phyloP scores from a whole-genome alignment of 2,797 vertebrate species.

The Etheostoma perlongum region DNA sequence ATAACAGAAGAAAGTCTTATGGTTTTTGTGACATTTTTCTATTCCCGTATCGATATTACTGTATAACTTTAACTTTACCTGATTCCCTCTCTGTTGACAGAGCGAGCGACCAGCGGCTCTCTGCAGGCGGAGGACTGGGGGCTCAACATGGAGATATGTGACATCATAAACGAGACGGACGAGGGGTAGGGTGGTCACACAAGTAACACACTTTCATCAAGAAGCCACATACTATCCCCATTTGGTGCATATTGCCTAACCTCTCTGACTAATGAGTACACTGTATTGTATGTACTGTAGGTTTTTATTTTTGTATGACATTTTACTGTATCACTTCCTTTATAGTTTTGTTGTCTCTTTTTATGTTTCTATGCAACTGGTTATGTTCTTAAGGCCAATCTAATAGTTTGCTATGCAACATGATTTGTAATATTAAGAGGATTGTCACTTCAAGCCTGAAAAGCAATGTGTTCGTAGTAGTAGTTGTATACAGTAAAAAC shows the following conservation, averaged over 20 bases:
- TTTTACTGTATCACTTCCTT: constrained; percentile 12
- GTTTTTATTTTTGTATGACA: not conserved
- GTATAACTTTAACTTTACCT: not conserved
- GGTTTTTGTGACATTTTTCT: not conserved
- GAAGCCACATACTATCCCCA: not conserved
- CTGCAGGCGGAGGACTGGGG: constrained; percentile 94
- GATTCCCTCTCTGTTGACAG: constrained; percentile 75
- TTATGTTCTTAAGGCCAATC: not conserved
- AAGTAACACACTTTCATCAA: not conserved
- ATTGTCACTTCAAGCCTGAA: not conserved
- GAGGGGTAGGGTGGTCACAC: constrained; percentile 87
- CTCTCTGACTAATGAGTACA: not conserved
- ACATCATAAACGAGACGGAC: constrained; percentile 98
- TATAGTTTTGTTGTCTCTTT: constrained; percentile 3
- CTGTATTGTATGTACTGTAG: not conserved
- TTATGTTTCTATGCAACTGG: not conserved
- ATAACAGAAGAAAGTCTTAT: not conserved
- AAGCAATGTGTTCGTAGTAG: not conserved
- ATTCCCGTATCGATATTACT: not conserved
- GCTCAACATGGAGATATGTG: constrained; percentile 98
- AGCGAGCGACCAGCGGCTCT: constrained; percentile 90
- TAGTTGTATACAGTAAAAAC: not conserved
- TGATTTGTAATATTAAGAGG: not conserved
- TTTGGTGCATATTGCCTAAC: not conserved
- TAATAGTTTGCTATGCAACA: not conserved